These are phyloP conservation scores for Petrolisthes manimaculis DNA, from an alignment of 2,888 invertebrate genomes.

Conservation along the genomic window DNA sequence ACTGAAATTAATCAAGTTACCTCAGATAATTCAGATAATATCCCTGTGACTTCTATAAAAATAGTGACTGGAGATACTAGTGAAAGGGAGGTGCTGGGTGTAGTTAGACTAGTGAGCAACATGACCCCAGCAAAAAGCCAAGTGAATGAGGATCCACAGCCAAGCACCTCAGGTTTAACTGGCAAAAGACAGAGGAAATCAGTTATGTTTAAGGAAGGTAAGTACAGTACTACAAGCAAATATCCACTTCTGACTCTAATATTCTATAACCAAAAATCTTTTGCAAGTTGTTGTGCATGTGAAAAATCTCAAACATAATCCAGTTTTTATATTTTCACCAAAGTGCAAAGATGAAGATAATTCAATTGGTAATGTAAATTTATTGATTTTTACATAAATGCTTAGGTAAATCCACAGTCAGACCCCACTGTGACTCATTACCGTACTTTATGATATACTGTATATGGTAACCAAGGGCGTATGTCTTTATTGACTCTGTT, in stretches of 20 bases:
- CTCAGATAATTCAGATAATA: not conserved
- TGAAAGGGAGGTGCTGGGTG: not conserved
- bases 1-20: not conserved
- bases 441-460: too few species aligned
- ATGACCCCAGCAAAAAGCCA: not conserved
- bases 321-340: too few species aligned
- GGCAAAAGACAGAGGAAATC: conserved; percentile 45
- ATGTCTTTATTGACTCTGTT: too few species aligned
- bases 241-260: not conserved
- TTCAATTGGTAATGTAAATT: too few species aligned
- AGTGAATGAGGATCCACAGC: conserved; percentile 16
- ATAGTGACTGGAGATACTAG: not conserved
- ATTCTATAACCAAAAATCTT: too few species aligned
- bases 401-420: too few species aligned
- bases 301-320: too few species aligned
- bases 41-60: not conserved
- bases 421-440: too few species aligned
- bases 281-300: too few species aligned
- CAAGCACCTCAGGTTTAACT: conserved; percentile 39
- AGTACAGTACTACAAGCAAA: not conserved
- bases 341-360: too few species aligned
- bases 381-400: too few species aligned
- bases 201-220: conserved; percentile 54
- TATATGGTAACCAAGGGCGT: too few species aligned
- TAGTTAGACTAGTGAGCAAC: not conserved